Percentiles rank a stretch among this genome's conserved stretches.
Evolutionary conservation across 2,888 invertebrate genomes (phyloP).

Genomic region (Scaptomyza flava): DNA sequence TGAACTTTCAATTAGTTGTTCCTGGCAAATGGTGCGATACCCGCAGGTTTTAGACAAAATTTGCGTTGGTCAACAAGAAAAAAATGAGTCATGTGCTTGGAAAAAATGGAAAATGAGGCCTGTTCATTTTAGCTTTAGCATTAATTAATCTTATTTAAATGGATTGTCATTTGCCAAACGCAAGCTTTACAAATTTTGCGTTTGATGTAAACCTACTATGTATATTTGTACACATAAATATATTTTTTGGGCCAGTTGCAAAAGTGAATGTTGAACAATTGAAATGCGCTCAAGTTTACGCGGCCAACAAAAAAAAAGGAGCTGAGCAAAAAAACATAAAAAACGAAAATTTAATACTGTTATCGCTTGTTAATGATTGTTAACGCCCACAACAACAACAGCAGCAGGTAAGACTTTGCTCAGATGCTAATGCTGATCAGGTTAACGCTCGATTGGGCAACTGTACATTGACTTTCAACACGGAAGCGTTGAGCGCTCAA

Average conservation of each 20-base stretch:
- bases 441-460: constrained; percentile 77
- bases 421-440: constrained; percentile 50
- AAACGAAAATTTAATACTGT: constrained; percentile 52
- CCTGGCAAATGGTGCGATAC: constrained; percentile 15
- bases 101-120: constrained; percentile 47
- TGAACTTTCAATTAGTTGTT: constrained; percentile 50
- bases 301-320: constrained; percentile 11
- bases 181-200: constrained; percentile 60
- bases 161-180: constrained; percentile 68
- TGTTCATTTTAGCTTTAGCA: constrained; percentile 51
- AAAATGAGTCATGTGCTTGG: constrained; percentile 39
- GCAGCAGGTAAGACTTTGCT: constrained; percentile 16
- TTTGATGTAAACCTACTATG: constrained; percentile 39
- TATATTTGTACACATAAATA: neutral
- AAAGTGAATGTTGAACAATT: constrained; percentile 76
- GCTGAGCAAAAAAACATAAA: constrained; percentile 6
- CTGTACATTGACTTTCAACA: constrained; percentile 71
- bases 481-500: constrained; percentile 55
- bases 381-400: constrained; percentile 54
- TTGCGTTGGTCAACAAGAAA: neutral
- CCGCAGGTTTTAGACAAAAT: constrained; percentile 13
- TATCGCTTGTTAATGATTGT: constrained; percentile 75
- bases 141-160: constrained; percentile 77
- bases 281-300: constrained; percentile 56
- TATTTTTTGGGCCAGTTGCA: constrained; percentile 32